Evolutionary conservation across 1,140 invertebrate species (phyloP).

Genomic region (Drosophila miranda): DNA sequence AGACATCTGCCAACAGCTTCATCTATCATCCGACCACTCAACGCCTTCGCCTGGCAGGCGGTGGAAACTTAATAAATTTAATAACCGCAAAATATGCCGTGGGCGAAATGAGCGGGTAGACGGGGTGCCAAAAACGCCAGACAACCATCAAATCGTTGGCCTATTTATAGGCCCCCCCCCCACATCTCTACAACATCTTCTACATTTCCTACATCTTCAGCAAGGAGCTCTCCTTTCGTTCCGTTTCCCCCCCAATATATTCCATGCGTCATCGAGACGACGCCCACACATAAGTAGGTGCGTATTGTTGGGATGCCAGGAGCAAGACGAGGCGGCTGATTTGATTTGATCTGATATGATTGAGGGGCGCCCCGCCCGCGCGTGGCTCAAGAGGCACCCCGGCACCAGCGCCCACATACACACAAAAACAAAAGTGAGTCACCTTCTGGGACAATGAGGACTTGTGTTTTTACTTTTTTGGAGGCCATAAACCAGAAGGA

Average conservation of each 20-base stretch:
- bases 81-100: constrained; percentile 61
- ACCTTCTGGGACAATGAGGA: not conserved
- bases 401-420: constrained; percentile 28
- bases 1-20: constrained; percentile 53
- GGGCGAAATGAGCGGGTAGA: constrained; percentile 12
- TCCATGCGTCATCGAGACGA: constrained; percentile 54
- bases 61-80: constrained; percentile 58
- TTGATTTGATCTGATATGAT: constrained; percentile 67
- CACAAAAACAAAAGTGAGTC: constrained; percentile 32
- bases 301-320: constrained; percentile 32
- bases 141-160: constrained; percentile 44
- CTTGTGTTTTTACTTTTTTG: constrained; percentile 7
- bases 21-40: constrained; percentile 43
- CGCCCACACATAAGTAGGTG: constrained; percentile 28
- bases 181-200: constrained; percentile 30
- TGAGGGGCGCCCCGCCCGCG: constrained; percentile 33
- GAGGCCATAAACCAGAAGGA: not conserved
- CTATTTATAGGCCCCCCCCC: constrained; percentile 50
- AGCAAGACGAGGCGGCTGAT: constrained; percentile 43
- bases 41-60: constrained; percentile 5
- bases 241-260: constrained; percentile 10
- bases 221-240: not conserved
- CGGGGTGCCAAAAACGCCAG: constrained; percentile 50
- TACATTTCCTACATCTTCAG: constrained; percentile 9
- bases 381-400: constrained; percentile 10